phyloP scores from a whole-genome alignment of 2,888 invertebrate species.

The Aphrophora alni region DNA sequence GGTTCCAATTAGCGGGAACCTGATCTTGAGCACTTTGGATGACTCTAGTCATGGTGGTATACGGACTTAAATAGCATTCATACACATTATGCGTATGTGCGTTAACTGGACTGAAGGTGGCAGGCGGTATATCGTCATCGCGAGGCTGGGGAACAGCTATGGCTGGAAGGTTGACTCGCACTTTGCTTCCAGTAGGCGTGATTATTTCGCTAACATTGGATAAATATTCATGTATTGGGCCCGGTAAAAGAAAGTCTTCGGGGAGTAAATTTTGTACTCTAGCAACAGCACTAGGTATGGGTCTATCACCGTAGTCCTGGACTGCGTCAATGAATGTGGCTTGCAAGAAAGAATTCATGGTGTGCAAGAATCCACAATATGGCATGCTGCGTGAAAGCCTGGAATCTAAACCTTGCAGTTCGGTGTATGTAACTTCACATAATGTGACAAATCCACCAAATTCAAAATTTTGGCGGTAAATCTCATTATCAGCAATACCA shows the following conservation, averaged over 20 bases:
- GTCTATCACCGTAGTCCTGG: neutral
- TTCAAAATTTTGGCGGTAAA: conserved; percentile 12
- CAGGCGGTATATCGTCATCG: too few relatives aligned
- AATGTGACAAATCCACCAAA: neutral
- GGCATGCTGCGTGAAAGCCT: neutral
- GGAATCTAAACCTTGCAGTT: conserved; percentile 3
- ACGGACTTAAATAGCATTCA: too few relatives aligned
- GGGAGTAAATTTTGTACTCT: neutral
- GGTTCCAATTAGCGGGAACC: too few relatives aligned
- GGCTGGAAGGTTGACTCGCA: neutral
- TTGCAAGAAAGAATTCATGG: neutral
- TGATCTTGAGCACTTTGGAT: too few relatives aligned
- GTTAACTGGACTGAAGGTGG: too few relatives aligned
- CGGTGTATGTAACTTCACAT: neutral
- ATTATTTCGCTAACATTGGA: neutral
- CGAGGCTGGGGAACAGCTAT: neutral
- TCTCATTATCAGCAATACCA: neutral
- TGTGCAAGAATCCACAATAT: neutral
- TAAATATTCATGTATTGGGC: neutral
- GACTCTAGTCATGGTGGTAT: too few relatives aligned
- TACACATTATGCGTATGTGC: too few relatives aligned
- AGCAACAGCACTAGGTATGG: neutral
- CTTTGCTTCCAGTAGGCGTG: neutral
- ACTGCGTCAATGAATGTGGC: neutral
- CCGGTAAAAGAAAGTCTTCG: neutral